Conservation (phyloP, 2,113 vertebrate genomes). For the Tichodroma muraria region DNA sequence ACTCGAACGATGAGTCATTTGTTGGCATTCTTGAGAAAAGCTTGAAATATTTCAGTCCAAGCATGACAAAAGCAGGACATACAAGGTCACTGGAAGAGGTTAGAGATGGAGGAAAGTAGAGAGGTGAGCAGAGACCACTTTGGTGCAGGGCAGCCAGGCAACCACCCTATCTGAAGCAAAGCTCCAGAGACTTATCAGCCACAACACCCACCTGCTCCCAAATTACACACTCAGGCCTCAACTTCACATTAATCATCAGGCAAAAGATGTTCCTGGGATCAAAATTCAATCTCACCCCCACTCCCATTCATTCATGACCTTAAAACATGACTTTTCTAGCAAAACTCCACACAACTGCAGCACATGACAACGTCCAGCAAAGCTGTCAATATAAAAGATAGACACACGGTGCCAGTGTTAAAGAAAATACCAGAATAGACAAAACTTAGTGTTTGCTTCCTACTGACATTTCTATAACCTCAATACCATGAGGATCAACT, state of each 20-base stretch:
- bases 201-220: neutral
- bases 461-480: neutral
- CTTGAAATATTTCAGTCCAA: neutral
- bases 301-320: neutral
- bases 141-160: neutral
- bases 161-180: neutral
- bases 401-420: fast-evolving
- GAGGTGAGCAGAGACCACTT: neutral
- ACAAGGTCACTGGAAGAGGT: neutral
- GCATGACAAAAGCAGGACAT: neutral
- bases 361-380: neutral
- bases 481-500: neutral
- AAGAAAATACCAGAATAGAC: neutral
- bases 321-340: neutral
- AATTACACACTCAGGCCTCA: neutral
- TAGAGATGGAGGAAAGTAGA: neutral
- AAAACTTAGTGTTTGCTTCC: neutral
- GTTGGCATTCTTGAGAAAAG: neutral
- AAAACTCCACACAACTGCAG: neutral
- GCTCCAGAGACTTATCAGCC: neutral
- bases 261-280: neutral
- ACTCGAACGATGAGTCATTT: neutral
- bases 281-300: neutral
- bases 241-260: neutral
- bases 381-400: neutral